phyloP scores from a whole-genome alignment of 2,113 vertebrate species.

The Synchiropus splendidus region DNA sequence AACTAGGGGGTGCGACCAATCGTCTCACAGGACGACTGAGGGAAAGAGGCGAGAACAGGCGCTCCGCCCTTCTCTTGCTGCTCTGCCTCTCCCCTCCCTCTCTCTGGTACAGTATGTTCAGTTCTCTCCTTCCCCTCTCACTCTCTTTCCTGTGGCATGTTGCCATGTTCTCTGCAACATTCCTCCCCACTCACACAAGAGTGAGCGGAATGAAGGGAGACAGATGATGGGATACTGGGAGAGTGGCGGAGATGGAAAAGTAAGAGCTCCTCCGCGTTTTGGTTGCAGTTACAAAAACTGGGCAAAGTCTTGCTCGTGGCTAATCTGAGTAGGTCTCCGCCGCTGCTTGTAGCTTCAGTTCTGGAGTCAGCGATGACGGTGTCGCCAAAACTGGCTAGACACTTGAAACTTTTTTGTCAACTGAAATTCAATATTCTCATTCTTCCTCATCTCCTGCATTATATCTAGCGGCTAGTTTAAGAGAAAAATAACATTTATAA shows the following conservation, averaged over 20 bases:
- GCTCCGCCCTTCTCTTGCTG: neutral
- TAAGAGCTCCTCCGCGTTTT: no score
- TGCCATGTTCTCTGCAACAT: constrained; percentile 25
- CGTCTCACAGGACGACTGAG: constrained; percentile 28
- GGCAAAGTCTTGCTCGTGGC: no score
- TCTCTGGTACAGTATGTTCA: constrained; percentile 29
- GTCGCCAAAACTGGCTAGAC: no score
- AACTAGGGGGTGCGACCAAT: constrained; percentile 69
- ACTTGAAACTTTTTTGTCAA: no score
- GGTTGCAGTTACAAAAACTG: no score
- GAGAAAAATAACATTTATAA: no score
- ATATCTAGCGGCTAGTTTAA: no score
- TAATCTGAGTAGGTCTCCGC: no score
- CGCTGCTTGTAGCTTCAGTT: no score
- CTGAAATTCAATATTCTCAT: no score
- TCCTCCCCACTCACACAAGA: constrained; percentile 1
- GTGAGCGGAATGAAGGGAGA: constrained; percentile 3
- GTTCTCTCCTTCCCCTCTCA: constrained; percentile 2
- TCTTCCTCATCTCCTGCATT: no score
- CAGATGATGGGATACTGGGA: constrained; percentile 3
- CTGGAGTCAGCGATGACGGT: no score
- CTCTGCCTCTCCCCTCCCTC: constrained; percentile 7
- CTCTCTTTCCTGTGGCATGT: constrained; percentile 9
- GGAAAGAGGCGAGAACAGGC: constrained; percentile 13
- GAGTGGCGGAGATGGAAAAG: neutral